Evolutionary conservation across 53 echinoderm and acorn worm genomes (phyloP), one percentile per base, ranked within the genome.

Genomic region (Crossaster papposus): DNA sequence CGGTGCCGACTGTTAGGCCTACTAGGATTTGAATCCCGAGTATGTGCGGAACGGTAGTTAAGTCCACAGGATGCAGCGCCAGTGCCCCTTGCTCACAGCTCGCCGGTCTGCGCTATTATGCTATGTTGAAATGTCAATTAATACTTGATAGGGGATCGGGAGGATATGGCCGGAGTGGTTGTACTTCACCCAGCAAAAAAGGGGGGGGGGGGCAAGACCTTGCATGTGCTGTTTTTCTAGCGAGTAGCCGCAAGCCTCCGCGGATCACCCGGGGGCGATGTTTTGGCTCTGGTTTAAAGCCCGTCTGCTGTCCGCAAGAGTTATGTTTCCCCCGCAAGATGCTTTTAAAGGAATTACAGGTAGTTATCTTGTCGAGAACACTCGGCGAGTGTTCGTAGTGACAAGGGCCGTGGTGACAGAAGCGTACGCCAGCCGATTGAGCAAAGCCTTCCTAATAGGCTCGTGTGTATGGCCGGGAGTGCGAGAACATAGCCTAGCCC

Each of bases 281-380:
- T 65, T 37, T 65, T 6, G 83, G 37, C 68, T 83, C 83, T 68
- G 65, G 63, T 62, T 81, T 81, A 81, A 36, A 33, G 10, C 81
- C 63, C 15, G 36, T 36, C 63, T 34, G 35, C 81, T 83, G 51
- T 83, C 83, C 29, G 36, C 83, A 51, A 83, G 70, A 83, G 83
- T 83, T 83, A 83, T 83, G 50, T 83, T 83, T 65, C 70, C 38
- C 70, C 85, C 32, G 73, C 35, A 54, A 85, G 72, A 85, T 73
- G 85, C 85, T 85, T 85, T 85, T 85, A 85, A 54, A 53, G 54
- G 85, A 85, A 85, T 85, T 85, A 85, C 85, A 85, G 22, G 54
- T 85, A 72, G 72, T 85, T 85, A 85, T 85, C 85, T 54, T 85
- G 85, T 85, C 85, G 22, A 51, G 72, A 85, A 72, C 31, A 54